These are phyloP conservation scores for Pseudopleuronectes americanus DNA, from an alignment of 2,797 vertebrate genomes.

Conservation along the genomic window DNA sequence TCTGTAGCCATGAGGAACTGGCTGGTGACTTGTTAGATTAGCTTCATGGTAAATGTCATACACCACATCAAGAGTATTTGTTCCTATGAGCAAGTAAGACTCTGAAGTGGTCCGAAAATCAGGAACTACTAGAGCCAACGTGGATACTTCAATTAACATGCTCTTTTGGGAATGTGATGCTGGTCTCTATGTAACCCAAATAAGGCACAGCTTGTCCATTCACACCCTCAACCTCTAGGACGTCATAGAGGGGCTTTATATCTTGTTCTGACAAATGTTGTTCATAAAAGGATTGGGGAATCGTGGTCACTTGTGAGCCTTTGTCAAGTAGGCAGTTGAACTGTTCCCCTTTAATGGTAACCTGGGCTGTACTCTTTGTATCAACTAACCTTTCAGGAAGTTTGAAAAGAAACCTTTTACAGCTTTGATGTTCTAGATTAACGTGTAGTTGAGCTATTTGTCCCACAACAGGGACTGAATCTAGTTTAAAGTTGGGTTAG, in stretches of 20 bases:
- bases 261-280: conserved; percentile 1
- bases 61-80: conserved; percentile 17
- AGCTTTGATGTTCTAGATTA: background rate
- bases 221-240: conserved; percentile 8
- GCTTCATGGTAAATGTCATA: background rate
- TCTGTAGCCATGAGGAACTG: background rate
- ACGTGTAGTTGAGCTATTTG: background rate
- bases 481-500: background rate
- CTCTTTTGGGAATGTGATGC: background rate
- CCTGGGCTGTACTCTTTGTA: background rate
- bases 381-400: background rate
- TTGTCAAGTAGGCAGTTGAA: no score
- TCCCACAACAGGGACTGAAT: conserved; percentile 23
- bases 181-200: conserved; percentile 14
- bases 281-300: conserved; percentile 3
- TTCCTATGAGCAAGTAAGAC: background rate
- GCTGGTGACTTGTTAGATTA: background rate
- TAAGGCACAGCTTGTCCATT: conserved; percentile 5
- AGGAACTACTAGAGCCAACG: conserved; percentile 6
- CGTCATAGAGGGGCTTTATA: conserved; percentile 2
- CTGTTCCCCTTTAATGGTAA: no score
- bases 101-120: background rate
- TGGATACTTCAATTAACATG: background rate
- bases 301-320: background rate
- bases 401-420: background rate